Percentiles rank a stretch among this genome's conserved stretches.
Evolutionary conservation across 1,140 invertebrate species (phyloP).

Genomic region (Drosophila persimilis): DNA sequence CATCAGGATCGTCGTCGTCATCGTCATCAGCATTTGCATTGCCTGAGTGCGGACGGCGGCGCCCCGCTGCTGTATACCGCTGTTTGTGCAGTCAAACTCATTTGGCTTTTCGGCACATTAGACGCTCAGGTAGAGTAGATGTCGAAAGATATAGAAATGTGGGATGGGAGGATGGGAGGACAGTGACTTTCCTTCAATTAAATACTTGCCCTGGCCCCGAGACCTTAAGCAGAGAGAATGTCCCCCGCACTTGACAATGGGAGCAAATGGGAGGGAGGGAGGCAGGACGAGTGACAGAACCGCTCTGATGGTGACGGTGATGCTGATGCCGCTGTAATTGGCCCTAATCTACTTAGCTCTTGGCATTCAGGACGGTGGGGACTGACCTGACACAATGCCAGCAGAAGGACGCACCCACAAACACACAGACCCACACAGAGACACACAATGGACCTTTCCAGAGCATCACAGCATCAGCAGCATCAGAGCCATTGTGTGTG

Average conservation of each 20-base stretch:
- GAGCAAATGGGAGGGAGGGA: not conserved
- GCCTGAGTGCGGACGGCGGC: not conserved
- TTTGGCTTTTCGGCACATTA: conserved; percentile 68
- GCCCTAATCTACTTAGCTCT: conserved; percentile 75
- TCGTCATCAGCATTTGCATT: conserved; percentile 24
- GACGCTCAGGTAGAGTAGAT: conserved; percentile 25
- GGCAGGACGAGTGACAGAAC: conserved; percentile 3
- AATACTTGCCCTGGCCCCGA: conserved; percentile 39
- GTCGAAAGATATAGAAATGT: too few relatives aligned
- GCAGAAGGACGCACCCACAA: conserved; percentile 10
- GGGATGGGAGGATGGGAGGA: not conserved
- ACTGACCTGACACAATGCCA: conserved; percentile 60
- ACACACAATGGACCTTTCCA: conserved; percentile 60
- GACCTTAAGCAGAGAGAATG: conserved; percentile 19
- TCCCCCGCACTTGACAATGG: conserved; percentile 11
- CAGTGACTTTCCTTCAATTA: conserved; percentile 58
- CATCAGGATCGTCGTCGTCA: conserved; percentile 46
- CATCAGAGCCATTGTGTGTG: conserved; percentile 45
- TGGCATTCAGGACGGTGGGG: conserved; percentile 51
- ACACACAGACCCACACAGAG: conserved; percentile 18
- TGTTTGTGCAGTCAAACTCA: conserved; percentile 64
- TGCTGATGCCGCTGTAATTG: conserved; percentile 62
- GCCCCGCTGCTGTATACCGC: not conserved
- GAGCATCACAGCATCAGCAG: not conserved
- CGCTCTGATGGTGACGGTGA: conserved; percentile 44